Base-by-base conservation (phyloP, 2,797 vertebrate genomes). In the Pagetopsis macropterus region DNA sequence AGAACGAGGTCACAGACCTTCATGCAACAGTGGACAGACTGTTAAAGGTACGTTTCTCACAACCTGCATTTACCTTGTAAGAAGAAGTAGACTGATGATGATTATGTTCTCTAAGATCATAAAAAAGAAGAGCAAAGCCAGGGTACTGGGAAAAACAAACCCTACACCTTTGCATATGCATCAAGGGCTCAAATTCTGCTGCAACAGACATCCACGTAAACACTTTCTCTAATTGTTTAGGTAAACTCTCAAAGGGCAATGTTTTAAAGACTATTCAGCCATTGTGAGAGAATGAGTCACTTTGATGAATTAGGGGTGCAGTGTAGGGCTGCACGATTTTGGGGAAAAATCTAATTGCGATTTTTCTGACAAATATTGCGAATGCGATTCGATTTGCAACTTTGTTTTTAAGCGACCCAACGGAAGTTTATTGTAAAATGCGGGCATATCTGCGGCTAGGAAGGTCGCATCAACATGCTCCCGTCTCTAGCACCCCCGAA, bases 1-100 rank as follows among this genome's bases (percentile, higher is more conserved):
- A 91, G 23, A 84, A 88, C 9, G 91, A 94, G 71, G 72, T 93
- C 4, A 73, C 88, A 4, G 93, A 95, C 54, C 87, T 95, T 64
- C 92, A 93, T 31, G 79, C 86, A 9, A 76, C 84, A 14, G 74
- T 95, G 73, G 91, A 94, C 23, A 81, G 83, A 64, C 87, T 94
- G 54, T 67, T 90, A 58, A 92, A 92, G 91, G 95, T 95, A 74
- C 5, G 11, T 46, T 14, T 64, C n/a, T 51, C 33, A 60, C 37
- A 50, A 9, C 27, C 2, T 41, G 31, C 17, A 15, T 62, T 60
- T 55, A 15, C n/a, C 62, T 58, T 65, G 37, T 78, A 37, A 37
- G 33, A 37, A 6, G 19, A 48, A 62, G 10, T 3, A 2, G 19
- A 19, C n/a, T 49, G 7, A 37, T 1, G 15, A 13, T 16, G 0